Conservation (phyloP, 2,797 vertebrate species). For the Labeo calbasu region DNA sequence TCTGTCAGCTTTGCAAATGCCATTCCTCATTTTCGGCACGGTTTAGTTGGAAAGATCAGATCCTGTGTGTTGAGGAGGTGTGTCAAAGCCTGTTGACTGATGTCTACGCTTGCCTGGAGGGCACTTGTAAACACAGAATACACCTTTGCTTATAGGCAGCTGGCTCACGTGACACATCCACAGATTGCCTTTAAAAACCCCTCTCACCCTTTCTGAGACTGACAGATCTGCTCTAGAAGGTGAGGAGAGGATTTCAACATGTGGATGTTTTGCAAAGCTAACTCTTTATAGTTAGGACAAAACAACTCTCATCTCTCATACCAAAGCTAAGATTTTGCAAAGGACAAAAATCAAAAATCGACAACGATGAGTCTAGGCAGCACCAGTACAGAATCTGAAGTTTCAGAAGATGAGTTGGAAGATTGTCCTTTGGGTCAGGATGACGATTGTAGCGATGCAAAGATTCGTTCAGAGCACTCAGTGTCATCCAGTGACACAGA, state of each 20-base stretch:
- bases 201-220: constrained; percentile 59
- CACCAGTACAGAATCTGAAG: constrained; percentile 65
- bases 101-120: constrained; percentile 60
- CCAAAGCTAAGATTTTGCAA: not conserved
- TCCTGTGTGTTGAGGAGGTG: constrained; percentile 52
- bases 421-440: constrained; percentile 62
- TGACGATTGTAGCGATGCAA: constrained; percentile 66
- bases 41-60: constrained; percentile 3
- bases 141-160: constrained; percentile 55
- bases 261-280: not conserved
- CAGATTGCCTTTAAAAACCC: constrained; percentile 59
- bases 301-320: not conserved
- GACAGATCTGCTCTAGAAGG: constrained; percentile 39
- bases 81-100: constrained; percentile 57
- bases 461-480: constrained; percentile 67
- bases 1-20: constrained; percentile 23
- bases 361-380: constrained; percentile 68
- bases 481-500: constrained; percentile 67
- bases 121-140: constrained; percentile 62
- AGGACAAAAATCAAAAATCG: not conserved
- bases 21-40: constrained; percentile 26
- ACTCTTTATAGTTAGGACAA: not conserved
- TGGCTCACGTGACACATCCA: constrained; percentile 70
- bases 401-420: constrained; percentile 81
- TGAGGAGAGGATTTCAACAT: constrained; percentile 26